Evolutionary conservation across 2,888 invertebrate species (phyloP), one percentile per base, ranked within the genome.

Genomic region (Zootermopsis nevadensis): DNA sequence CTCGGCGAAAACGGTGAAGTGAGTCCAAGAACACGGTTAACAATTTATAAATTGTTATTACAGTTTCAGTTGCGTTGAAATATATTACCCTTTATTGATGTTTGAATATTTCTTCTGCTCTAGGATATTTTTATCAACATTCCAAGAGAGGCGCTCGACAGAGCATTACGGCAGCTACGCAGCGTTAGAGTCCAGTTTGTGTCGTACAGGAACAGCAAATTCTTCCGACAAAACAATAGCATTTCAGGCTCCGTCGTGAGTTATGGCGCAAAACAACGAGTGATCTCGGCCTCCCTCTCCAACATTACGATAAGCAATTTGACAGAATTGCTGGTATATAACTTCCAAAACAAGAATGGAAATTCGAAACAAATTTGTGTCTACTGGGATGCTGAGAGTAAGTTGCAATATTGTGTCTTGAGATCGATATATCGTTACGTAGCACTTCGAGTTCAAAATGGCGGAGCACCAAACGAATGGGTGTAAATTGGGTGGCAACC

Each of bases 331-430:
- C 85, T 88, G 42, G 84, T 84, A 15, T 87, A 87, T 84, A 82
- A 79, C n/a, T 86, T 87, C 74, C 86, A 86, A 8, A 84, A 85
- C 35, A 38, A 77, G 0, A 80, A 83, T 22, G 77, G 83, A 1
- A 83, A 86, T 53, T 79, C 84, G 30, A 85, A 84, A 35, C 84
- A 86, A 27, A 82, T 80, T 10, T 88, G 88, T 84, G 88, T 87
- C 2, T 88, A 86, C 82, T 88, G 88, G 88, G 85, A 88, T 82
- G 84, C 85, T 83, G 69, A 83, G 48, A 86, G 87, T 88, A 86
- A 83, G 85, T 83, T 35, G 22, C 0, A 77, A 55, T 33, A n/a
- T 27, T 60, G 12, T 60, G 6, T 60, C 6, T n/a, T 60, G n/a
- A 60, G 60, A 8, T 6, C 27, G 15, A 15, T n/a, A 27, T n/a